phyloP scores from a whole-genome alignment of 2,888 invertebrate species.

The Aphrophora alni region DNA sequence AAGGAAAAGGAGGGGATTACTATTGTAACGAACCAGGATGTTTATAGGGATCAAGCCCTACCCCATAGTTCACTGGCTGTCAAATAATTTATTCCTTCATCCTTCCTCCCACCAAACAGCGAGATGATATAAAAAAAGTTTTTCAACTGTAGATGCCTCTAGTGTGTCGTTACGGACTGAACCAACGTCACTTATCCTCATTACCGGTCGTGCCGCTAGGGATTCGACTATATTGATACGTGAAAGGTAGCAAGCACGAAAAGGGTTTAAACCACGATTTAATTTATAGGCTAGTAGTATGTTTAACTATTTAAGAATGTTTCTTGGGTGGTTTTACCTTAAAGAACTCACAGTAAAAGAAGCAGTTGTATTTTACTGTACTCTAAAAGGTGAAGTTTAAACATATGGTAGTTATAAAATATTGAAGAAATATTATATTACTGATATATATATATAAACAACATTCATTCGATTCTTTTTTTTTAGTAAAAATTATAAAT shows the following conservation, averaged over 20 bases:
- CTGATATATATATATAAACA: no score
- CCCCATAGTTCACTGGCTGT: constrained; percentile 9
- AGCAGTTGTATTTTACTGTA: no score
- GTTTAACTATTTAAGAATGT: not conserved
- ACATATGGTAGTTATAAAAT: no score
- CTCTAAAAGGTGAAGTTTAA: no score
- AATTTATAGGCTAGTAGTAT: not conserved
- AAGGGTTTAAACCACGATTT: not conserved
- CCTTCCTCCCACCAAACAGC: not conserved
- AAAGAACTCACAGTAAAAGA: not conserved
- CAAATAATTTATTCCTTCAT: not conserved
- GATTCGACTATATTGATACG: not conserved
- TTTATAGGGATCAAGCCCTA: not conserved
- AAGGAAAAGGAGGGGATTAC: not conserved
- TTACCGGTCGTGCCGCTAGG: not conserved
- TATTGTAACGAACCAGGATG: not conserved
- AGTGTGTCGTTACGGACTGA: not conserved
- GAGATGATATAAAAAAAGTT: not conserved
- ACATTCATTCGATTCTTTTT: no score
- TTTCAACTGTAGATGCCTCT: not conserved
- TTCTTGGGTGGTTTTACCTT: not conserved
- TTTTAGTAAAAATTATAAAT: no score
- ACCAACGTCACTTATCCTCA: constrained; percentile 9
- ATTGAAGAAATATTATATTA: no score
- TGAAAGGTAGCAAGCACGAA: not conserved